Conservation (phyloP, 2,113 vertebrate genomes). For the Amphilophus citrinellus region DNA sequence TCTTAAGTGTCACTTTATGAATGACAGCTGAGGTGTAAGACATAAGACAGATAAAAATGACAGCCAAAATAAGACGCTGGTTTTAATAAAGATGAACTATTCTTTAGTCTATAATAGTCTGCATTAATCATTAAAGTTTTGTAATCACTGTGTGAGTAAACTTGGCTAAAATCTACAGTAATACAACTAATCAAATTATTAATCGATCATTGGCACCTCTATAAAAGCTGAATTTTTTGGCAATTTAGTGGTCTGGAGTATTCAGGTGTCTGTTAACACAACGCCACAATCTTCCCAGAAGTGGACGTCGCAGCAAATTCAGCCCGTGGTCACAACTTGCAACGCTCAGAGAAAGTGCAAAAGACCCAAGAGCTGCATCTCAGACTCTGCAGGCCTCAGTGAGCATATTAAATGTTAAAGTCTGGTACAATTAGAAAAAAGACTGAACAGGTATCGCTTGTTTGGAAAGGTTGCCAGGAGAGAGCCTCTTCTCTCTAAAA, state of each 20-base stretch:
- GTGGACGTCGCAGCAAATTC: not conserved
- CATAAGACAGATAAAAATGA: not conserved
- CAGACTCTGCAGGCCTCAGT: not conserved
- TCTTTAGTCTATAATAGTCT: not conserved
- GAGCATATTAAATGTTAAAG: not conserved
- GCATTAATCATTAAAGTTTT: not conserved
- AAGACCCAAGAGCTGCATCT: not conserved
- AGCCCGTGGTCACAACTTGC: not conserved
- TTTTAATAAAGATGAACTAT: not conserved
- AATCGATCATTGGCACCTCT: not conserved
- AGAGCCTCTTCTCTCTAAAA: not conserved
- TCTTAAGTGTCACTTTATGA: not conserved
- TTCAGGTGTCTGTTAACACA: not conserved
- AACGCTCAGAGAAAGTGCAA: not conserved
- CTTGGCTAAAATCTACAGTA: accelerated
- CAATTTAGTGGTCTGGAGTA: not conserved
- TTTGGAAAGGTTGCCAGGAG: not conserved
- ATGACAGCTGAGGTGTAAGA: not conserved
- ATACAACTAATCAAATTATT: not conserved
- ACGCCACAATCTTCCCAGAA: not conserved
- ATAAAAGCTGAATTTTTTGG: accelerated
- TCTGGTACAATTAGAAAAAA: not conserved
- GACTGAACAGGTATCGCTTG: accelerated
- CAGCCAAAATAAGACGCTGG: not conserved
- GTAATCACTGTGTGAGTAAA: not conserved